Evolutionary conservation across 1,140 invertebrate genomes (phyloP).

Genomic region (Probaryconus sp.): DNA sequence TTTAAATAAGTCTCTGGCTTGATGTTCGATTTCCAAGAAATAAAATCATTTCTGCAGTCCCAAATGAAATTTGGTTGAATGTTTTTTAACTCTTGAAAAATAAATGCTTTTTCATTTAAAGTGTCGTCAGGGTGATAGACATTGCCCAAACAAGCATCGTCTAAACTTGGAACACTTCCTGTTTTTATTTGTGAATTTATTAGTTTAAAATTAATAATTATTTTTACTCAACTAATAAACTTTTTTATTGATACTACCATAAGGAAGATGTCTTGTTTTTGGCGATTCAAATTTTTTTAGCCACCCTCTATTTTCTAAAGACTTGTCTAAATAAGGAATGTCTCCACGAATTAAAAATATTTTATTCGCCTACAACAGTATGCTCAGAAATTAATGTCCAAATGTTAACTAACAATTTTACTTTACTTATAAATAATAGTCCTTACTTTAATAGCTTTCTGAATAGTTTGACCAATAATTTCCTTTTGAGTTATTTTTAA

Average conservation of each 20-base stretch:
- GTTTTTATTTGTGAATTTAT: no score
- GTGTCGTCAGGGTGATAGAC: constrained; percentile 63
- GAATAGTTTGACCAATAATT: constrained; percentile 56
- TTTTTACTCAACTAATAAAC: constrained; percentile 22
- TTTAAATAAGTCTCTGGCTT: constrained; percentile 66
- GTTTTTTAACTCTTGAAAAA: constrained; percentile 64
- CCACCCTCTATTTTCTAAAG: constrained; percentile 70
- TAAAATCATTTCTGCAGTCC: constrained; percentile 73
- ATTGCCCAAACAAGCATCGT: constrained; percentile 67
- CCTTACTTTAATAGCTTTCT: constrained; percentile 63
- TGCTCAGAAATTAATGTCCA: constrained; percentile 2
- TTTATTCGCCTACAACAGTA: constrained; percentile 67
- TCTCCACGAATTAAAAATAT: constrained; percentile 73
- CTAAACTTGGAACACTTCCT: constrained; percentile 64
- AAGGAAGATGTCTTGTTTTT: constrained; percentile 70
- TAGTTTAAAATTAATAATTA: neutral
- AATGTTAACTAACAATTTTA: constrained; percentile 5
- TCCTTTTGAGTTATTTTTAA: constrained; percentile 27
- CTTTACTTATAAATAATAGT: constrained; percentile 7
- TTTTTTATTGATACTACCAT: no score
- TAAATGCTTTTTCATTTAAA: constrained; percentile 70
- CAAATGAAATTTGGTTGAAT: constrained; percentile 71
- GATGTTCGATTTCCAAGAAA: constrained; percentile 68
- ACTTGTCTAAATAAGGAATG: constrained; percentile 69
- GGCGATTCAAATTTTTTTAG: constrained; percentile 71